Conservation (phyloP, 2,113 vertebrate species). For the Ramphastos sulfuratus region DNA sequence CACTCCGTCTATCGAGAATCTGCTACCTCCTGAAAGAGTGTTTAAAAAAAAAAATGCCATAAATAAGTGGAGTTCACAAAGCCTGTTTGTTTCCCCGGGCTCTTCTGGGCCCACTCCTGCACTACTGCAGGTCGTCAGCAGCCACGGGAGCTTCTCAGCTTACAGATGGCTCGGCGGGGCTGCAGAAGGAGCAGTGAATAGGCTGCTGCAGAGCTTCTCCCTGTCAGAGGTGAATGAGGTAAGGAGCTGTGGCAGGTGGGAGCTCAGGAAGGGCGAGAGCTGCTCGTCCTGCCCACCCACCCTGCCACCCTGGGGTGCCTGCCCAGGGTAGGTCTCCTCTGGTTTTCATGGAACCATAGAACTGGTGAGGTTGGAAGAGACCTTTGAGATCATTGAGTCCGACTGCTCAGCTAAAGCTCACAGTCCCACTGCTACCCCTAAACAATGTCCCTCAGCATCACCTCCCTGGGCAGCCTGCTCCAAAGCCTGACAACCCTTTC, state of each 20-base stretch:
- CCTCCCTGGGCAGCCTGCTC: no score
- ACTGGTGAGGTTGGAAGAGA: no score
- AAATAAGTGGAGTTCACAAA: background rate
- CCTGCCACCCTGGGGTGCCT: no score
- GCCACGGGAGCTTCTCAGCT: background rate
- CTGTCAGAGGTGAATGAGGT: fast-evolving
- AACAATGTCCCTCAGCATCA: no score
- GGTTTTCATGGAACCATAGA: background rate
- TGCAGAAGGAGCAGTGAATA: background rate
- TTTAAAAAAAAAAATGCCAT: background rate
- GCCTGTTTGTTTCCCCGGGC: background rate
- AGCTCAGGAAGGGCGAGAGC: background rate
- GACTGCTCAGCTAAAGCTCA: no score
- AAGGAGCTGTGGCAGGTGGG: background rate
- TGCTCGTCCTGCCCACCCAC: fast-evolving
- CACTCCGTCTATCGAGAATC: background rate
- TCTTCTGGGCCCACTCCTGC: background rate
- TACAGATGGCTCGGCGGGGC: background rate
- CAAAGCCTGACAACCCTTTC: no score
- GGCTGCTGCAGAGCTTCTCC: background rate
- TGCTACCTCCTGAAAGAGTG: background rate
- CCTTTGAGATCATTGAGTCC: no score
- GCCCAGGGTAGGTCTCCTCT: no score
- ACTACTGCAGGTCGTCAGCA: no score
- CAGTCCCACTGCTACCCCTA: no score